phyloP scores from a whole-genome alignment of 1,140 invertebrate genomes.

The Drosophila ohnishii region DNA sequence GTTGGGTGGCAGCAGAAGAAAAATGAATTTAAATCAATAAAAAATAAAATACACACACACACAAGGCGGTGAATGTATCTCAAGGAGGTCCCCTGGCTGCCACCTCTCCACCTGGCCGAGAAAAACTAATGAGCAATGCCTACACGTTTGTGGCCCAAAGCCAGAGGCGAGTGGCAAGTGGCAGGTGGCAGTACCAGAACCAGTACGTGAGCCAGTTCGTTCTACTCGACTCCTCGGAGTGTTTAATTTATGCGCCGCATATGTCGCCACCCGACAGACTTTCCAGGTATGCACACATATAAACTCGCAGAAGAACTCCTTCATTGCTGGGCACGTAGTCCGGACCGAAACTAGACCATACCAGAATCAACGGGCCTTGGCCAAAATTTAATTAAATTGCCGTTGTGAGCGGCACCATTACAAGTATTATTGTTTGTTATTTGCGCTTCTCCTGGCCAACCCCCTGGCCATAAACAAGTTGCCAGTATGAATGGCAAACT shows the following conservation, averaged over 20 bases:
- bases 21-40: slow-evolving; percentile 78
- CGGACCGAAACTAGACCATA: slow-evolving; percentile 19
- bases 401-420: slow-evolving; percentile 51
- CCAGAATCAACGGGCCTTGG: slow-evolving; percentile 28
- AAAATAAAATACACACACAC: slow-evolving; percentile 41
- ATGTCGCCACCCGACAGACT: slow-evolving; percentile 62
- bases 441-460: slow-evolving; percentile 18
- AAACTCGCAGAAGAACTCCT: slow-evolving; percentile 8
- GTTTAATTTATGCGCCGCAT: slow-evolving; percentile 78
- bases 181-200: slow-evolving; percentile 29
- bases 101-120: slow-evolving; percentile 24
- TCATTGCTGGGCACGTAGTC: slow-evolving; percentile 50
- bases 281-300: slow-evolving; percentile 35
- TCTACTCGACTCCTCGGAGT: slow-evolving; percentile 49
- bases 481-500: slow-evolving; percentile 13
- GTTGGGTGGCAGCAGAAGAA: slow-evolving; percentile 44
- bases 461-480: slow-evolving; percentile 62
- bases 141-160: slow-evolving; percentile 70
- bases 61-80: slow-evolving; percentile 30
- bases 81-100: slow-evolving; percentile 26
- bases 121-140: slow-evolving; percentile 78
- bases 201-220: slow-evolving; percentile 49
- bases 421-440: slow-evolving; percentile 60
- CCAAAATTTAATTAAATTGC: slow-evolving; percentile 78
- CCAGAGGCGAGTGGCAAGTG: slow-evolving; percentile 47